Percentiles rank a stretch among this genome's conserved stretches.
Evolutionary conservation across 2,797 vertebrate species (phyloP).

Genomic region (Sebastolobus altivelis): DNA sequence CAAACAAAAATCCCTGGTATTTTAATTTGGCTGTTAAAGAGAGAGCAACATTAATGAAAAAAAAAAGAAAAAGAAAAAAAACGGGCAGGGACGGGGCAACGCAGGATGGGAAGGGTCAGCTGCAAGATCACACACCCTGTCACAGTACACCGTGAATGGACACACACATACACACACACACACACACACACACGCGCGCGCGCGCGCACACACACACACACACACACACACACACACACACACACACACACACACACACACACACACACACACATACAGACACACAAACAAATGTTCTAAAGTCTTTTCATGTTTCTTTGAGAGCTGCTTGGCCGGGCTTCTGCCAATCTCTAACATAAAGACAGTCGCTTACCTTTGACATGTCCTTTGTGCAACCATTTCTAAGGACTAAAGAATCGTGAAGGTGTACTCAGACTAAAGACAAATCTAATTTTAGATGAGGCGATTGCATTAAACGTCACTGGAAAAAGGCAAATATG

Average conservation of each 20-base stretch:
- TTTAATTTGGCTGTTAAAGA: slow-evolving; percentile 61
- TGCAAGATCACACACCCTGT: slow-evolving; percentile 37
- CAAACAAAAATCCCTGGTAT: slow-evolving; percentile 55
- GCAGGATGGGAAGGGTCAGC: slow-evolving; percentile 45
- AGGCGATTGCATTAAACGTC: background rate
- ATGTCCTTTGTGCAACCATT: background rate
- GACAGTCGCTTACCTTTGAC: no score
- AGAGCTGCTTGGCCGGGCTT: background rate
- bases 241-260: background rate
- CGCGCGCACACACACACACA: slow-evolving; percentile 13
- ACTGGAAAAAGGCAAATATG: background rate
- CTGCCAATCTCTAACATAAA: background rate
- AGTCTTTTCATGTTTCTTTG: background rate
- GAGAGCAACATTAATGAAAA: slow-evolving; percentile 16
- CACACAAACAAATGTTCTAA: background rate
- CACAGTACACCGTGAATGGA: slow-evolving; percentile 11
- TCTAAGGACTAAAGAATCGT: background rate
- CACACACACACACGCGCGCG: slow-evolving; percentile 4
- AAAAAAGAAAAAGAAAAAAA: background rate
- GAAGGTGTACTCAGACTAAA: background rate
- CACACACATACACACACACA: background rate
- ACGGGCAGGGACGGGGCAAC: background rate
- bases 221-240: slow-evolving; percentile 1
- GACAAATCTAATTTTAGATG: background rate
- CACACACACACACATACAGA: slow-evolving; percentile 2